Evolutionary conservation across 2,888 invertebrate genomes (phyloP).

Genomic region (Chloromyia formosa): DNA sequence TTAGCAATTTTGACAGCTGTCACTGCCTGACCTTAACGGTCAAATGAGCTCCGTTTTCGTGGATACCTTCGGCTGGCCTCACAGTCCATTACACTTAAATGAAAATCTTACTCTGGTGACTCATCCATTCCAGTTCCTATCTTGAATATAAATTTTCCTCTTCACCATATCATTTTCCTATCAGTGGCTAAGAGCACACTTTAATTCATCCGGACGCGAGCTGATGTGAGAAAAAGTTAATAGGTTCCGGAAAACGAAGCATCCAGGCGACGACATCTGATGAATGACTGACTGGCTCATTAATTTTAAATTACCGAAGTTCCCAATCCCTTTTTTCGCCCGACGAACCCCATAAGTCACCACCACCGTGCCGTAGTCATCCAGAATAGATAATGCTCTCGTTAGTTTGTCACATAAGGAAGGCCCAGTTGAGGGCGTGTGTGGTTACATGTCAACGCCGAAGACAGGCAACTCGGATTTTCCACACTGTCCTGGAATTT

Average conservation of each 20-base stretch:
- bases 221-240: slow-evolving; percentile 23
- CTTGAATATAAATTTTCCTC: too few relatives aligned
- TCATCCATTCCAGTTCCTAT: too few relatives aligned
- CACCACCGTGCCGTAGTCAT: neutral
- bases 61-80: too few relatives aligned
- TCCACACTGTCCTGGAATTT: slow-evolving; percentile 7
- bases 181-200: too few relatives aligned
- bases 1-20: too few relatives aligned
- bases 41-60: too few relatives aligned
- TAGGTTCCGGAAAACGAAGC: neutral
- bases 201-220: too few relatives aligned
- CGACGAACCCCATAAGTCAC: slow-evolving; percentile 9
- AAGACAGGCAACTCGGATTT: neutral
- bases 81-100: too few relatives aligned
- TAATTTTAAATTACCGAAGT: slow-evolving; percentile 39
- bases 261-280: slow-evolving; percentile 19
- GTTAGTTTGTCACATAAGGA: slow-evolving; percentile 28
- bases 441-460: slow-evolving; percentile 2
- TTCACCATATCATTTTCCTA: too few relatives aligned
- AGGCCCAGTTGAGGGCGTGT: neutral
- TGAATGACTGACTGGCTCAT: slow-evolving; percentile 43
- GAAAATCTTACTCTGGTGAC: too few relatives aligned
- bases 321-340: slow-evolving; percentile 21
- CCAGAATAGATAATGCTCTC: slow-evolving; percentile 30
- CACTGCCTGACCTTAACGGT: too few relatives aligned